These are phyloP conservation scores for Pemphigus obesinymphae DNA, from an alignment of 1,140 invertebrate species.

Conservation along the genomic window DNA sequence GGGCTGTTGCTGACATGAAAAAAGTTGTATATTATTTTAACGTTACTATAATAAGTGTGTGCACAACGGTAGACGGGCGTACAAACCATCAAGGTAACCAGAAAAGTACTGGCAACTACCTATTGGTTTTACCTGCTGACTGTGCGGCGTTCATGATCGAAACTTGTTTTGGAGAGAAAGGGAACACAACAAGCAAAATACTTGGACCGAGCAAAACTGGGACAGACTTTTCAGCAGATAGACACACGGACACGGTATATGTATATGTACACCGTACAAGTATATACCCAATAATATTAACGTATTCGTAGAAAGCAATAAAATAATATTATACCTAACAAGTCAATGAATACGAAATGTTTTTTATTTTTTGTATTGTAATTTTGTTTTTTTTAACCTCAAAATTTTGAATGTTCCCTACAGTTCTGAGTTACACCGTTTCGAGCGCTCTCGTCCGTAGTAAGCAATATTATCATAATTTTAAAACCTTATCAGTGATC, in stretches of 20 bases:
- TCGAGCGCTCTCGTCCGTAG: background rate
- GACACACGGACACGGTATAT: too few relatives aligned
- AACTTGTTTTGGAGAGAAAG: slow-evolving; percentile 33
- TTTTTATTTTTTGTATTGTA: background rate
- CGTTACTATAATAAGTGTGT: background rate
- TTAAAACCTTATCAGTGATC: too few relatives aligned
- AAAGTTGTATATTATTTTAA: background rate
- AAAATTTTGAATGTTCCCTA: background rate
- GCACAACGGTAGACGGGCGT: background rate
- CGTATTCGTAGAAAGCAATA: slow-evolving; percentile 10
- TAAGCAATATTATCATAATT: background rate
- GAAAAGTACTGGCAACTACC: background rate
- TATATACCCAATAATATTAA: background rate
- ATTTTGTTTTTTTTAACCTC: slow-evolving; percentile 8
- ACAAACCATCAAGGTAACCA: background rate
- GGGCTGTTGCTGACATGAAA: slow-evolving; percentile 13
- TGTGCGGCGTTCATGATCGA: slow-evolving; percentile 29
- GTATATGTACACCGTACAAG: background rate
- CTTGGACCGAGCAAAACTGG: background rate
- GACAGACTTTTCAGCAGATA: background rate
- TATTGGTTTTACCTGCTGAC: slow-evolving; percentile 7
- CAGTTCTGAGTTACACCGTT: background rate
- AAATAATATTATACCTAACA: background rate
- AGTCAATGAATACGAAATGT: background rate
- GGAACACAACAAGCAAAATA: slow-evolving; percentile 1